Evolutionary conservation across 2,888 invertebrate species (phyloP).

Genomic region (Microctonus brassicae): DNA sequence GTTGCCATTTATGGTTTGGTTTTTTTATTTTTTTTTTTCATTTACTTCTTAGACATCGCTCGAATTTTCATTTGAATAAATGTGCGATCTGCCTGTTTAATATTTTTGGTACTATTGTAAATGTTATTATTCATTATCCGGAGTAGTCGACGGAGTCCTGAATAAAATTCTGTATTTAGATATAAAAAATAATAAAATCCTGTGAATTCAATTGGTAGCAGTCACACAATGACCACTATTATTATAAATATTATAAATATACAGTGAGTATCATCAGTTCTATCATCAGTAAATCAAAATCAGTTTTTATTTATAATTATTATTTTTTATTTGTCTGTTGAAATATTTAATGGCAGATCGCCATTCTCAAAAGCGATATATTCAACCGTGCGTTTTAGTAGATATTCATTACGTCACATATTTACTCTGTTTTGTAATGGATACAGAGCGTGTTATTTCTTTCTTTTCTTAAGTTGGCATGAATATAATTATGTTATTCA

Average conservation of each 20-base stretch:
- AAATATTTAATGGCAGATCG: conserved; percentile 15
- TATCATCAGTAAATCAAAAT: neutral
- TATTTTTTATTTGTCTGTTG: neutral
- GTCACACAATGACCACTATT: neutral
- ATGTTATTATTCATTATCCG: conserved; percentile 1
- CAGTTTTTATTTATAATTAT: neutral
- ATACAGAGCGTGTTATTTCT: neutral
- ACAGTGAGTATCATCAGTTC: neutral
- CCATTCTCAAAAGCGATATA: conserved; percentile 32
- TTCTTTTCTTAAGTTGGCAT: neutral
- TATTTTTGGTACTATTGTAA: neutral
- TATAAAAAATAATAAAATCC: neutral
- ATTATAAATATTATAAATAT: neutral
- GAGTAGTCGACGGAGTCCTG: conserved; percentile 25
- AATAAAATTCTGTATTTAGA: neutral
- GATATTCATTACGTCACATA: conserved; percentile 46
- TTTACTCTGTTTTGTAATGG: neutral
- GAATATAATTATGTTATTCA: neutral
- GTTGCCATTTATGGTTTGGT: conserved; percentile 6
- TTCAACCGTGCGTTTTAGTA: conserved; percentile 43
- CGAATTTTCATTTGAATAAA: neutral
- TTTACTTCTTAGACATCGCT: conserved; percentile 1
- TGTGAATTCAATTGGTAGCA: neutral
- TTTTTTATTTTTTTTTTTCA: too few species aligned
- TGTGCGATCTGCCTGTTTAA: conserved; percentile 3